A percentile compares a stretch with the other conserved stretches of the same genome.
These are phyloP conservation scores for Xenopus laevis DNA, from an alignment of 2,113 vertebrate genomes.

Conservation along the genomic window DNA sequence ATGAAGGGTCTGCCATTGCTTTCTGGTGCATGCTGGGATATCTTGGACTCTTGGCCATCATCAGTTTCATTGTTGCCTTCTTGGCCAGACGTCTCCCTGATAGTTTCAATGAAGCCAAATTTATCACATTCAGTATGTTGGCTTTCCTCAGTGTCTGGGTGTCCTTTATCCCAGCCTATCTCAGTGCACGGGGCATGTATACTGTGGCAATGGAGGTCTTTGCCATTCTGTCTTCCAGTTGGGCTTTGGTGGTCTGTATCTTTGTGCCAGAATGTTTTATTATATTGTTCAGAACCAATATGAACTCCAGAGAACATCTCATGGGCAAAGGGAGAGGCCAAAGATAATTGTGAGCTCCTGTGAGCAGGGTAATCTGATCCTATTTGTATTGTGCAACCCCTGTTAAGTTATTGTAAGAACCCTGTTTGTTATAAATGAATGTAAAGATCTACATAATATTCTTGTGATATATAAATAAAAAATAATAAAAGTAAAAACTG, in stretches of 20 bases:
- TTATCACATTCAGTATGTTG: slow-evolving; percentile 47
- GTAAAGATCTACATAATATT: too few relatives aligned
- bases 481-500: too few relatives aligned
- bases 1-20: slow-evolving; percentile 6
- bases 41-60: slow-evolving; percentile 14
- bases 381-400: too few relatives aligned
- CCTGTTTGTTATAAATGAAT: too few relatives aligned
- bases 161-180: slow-evolving; percentile 23
- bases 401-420: too few relatives aligned
- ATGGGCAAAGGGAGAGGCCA: neutral
- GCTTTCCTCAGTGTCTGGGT: slow-evolving; percentile 44
- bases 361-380: too few relatives aligned
- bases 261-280: slow-evolving; percentile 25
- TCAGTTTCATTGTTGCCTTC: slow-evolving; percentile 29
- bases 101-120: slow-evolving; percentile 47
- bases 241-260: slow-evolving; percentile 22
- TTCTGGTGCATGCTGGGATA: slow-evolving; percentile 30
- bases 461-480: too few relatives aligned
- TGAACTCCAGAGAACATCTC: slow-evolving; percentile 9
- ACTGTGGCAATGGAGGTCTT: slow-evolving; percentile 27
- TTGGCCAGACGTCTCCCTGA: slow-evolving; percentile 40
- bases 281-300: slow-evolving; percentile 16
- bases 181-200: slow-evolving; percentile 13
- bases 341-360: too few relatives aligned
- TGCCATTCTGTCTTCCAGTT: slow-evolving; percentile 28